A percentile compares a stretch with the other conserved stretches of the same genome.
phyloP scores from a whole-genome alignment of 2,113 vertebrate genomes.

The Chascanopsetta lugubris region DNA sequence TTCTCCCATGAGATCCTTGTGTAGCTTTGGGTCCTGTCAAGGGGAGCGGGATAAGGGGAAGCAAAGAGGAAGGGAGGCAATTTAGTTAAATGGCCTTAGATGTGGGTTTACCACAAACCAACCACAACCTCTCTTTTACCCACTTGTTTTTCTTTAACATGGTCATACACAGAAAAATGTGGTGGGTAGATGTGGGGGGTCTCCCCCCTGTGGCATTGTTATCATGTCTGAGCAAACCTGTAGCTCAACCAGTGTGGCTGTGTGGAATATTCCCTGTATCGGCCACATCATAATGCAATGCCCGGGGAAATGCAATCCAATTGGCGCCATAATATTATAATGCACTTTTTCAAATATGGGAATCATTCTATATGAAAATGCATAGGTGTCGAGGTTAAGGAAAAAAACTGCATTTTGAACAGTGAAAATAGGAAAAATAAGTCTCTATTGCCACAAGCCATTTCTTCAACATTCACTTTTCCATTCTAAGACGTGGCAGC shows the following conservation, averaged over 20 bases:
- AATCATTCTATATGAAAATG: slow-evolving; percentile 6
- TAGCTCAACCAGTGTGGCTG: slow-evolving; percentile 55
- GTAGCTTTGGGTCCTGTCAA: slow-evolving; percentile 32
- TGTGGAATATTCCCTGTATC: slow-evolving; percentile 51
- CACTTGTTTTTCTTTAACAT: slow-evolving; percentile 10
- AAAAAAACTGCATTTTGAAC: no score
- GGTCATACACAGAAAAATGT: slow-evolving; percentile 40
- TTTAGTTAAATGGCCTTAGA: slow-evolving; percentile 8
- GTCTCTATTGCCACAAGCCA: no score
- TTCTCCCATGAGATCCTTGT: slow-evolving; percentile 36
- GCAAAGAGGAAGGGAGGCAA: slow-evolving; percentile 5
- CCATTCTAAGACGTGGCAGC: background rate
- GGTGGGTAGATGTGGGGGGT: slow-evolving; percentile 50
- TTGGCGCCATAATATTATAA: slow-evolving; percentile 22
- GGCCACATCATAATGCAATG: slow-evolving; percentile 11
- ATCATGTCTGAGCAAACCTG: slow-evolving; percentile 53
- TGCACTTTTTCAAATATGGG: slow-evolving; percentile 13
- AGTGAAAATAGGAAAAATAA: no score
- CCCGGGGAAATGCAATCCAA: slow-evolving; percentile 43
- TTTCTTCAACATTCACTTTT: background rate
- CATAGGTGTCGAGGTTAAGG: background rate
- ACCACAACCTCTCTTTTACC: slow-evolving; percentile 13
- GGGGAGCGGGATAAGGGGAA: slow-evolving; percentile 26
- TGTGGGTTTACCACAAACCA: slow-evolving; percentile 29
- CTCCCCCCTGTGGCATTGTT: slow-evolving; percentile 57